phyloP scores from a whole-genome alignment of 2,113 vertebrate species.

The Hypanus sabinus region DNA sequence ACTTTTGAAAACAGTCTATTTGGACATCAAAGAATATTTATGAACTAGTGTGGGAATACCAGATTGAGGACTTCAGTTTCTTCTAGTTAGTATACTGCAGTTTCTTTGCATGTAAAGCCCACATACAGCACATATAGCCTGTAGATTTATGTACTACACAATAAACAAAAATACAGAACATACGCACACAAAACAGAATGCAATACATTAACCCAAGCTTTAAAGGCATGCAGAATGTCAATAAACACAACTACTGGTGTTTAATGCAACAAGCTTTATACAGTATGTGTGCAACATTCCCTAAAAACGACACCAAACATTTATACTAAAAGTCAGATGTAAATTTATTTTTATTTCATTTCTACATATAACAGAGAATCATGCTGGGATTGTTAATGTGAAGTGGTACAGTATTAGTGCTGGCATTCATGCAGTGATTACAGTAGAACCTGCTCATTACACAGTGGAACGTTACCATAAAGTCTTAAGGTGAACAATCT shows the following conservation, averaged over 20 bases:
- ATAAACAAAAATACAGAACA: background rate
- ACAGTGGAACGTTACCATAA: constrained; percentile 17
- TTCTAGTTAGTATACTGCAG: background rate
- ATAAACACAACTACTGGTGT: background rate
- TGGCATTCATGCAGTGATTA: constrained; percentile 28
- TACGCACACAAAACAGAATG: background rate
- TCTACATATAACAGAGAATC: constrained; percentile 32
- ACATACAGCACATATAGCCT: background rate
- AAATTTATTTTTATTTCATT: constrained; percentile 33
- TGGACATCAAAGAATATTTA: background rate
- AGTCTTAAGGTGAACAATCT: constrained; percentile 11
- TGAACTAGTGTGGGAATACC: background rate
- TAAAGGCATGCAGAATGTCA: background rate
- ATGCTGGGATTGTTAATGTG: constrained; percentile 35
- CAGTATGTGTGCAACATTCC: background rate
- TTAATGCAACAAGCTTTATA: background rate
- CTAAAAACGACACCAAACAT: constrained; percentile 23
- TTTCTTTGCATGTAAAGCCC: background rate
- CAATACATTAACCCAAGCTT: background rate
- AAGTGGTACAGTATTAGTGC: constrained; percentile 31
- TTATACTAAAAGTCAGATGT: constrained; percentile 22
- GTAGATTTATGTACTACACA: background rate
- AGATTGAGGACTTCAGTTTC: background rate
- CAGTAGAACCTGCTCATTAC: constrained; percentile 32
- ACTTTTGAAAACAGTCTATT: background rate